phyloP scores from a whole-genome alignment of 2,113 vertebrate genomes.

The Microcebus griseorufus region DNA sequence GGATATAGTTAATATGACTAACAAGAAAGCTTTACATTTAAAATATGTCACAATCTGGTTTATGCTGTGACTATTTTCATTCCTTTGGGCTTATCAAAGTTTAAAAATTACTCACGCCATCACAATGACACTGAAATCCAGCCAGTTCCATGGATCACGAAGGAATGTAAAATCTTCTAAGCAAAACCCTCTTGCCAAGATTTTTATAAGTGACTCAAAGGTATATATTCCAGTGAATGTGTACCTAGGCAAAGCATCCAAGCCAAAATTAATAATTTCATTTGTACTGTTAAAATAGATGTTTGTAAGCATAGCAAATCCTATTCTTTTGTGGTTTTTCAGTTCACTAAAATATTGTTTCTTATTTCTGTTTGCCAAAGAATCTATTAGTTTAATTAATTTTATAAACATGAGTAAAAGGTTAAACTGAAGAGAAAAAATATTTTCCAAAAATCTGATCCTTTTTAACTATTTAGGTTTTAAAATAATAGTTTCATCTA shows the following conservation, averaged over 20 bases:
- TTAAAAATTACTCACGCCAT: slow-evolving; percentile 95
- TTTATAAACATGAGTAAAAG: neutral
- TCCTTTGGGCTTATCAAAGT: slow-evolving; percentile 58
- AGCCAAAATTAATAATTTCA: slow-evolving; percentile 47
- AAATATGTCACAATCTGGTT: neutral
- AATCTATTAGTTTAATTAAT: neutral
- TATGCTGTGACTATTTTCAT: slow-evolving; percentile 76
- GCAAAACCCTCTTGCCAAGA: slow-evolving; percentile 97
- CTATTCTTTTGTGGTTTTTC: neutral
- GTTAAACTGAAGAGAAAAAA: slow-evolving; percentile 19
- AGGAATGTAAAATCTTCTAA: slow-evolving; percentile 97
- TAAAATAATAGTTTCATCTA: neutral
- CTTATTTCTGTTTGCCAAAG: neutral
- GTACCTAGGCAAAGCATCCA: slow-evolving; percentile 88
- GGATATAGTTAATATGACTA: slow-evolving; percentile 16
- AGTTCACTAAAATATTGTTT: neutral
- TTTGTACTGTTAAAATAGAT: slow-evolving; percentile 12
- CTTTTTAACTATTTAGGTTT: neutral
- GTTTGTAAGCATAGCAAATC: slow-evolving; percentile 30
- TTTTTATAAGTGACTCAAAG: slow-evolving; percentile 96
- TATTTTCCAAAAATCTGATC: neutral
- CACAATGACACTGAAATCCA: slow-evolving; percentile 97
- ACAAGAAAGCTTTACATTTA: slow-evolving; percentile 46
- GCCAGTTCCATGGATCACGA: slow-evolving; percentile 99
- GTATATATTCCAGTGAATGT: slow-evolving; percentile 98